Evolutionary conservation across 1,140 invertebrate species (phyloP).

Genomic region (Ceratoteleas bidentatus): DNA sequence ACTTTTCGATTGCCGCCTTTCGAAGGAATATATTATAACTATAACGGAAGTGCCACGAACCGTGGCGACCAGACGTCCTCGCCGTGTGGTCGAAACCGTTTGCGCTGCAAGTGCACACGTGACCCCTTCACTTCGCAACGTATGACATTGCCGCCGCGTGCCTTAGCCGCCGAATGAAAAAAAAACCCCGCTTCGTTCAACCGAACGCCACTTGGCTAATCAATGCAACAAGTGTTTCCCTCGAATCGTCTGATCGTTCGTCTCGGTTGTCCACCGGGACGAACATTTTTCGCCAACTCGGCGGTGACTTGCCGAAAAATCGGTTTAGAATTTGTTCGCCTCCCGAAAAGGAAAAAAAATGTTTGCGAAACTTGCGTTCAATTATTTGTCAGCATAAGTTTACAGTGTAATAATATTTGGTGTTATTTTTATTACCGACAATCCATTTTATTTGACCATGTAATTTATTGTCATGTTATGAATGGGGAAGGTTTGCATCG

Average conservation of each 20-base stretch:
- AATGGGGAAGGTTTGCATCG: too few species aligned
- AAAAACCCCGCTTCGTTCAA: conserved; percentile 34
- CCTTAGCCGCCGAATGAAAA: conserved; percentile 11
- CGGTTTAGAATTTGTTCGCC: too few species aligned
- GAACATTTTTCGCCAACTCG: too few species aligned
- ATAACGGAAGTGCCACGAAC: conserved; percentile 63
- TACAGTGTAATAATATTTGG: too few species aligned
- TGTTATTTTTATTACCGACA: too few species aligned
- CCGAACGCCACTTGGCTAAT: conserved; percentile 32
- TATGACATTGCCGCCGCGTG: conserved; percentile 46
- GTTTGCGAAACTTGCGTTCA: too few species aligned
- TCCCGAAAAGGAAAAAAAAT: too few species aligned
- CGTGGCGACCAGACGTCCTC: conserved; percentile 63
- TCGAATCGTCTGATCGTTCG: conserved; percentile 8
- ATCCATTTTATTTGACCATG: too few species aligned
- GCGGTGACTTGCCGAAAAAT: too few species aligned
- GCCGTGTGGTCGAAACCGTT: conserved; percentile 60
- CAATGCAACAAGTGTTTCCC: conserved; percentile 32
- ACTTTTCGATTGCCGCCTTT: too few species aligned
- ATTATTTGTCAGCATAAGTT: too few species aligned
- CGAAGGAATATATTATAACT: conserved; percentile 49
- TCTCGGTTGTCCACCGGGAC: neutral
- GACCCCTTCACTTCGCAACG: conserved; percentile 57
- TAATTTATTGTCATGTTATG: too few species aligned
- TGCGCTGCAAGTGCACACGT: conserved; percentile 54